A percentile compares a stretch with the other conserved stretches of the same genome.
These are phyloP conservation scores for Diogma glabrata DNA, from an alignment of 2,888 invertebrate genomes.

Conservation along the genomic window DNA sequence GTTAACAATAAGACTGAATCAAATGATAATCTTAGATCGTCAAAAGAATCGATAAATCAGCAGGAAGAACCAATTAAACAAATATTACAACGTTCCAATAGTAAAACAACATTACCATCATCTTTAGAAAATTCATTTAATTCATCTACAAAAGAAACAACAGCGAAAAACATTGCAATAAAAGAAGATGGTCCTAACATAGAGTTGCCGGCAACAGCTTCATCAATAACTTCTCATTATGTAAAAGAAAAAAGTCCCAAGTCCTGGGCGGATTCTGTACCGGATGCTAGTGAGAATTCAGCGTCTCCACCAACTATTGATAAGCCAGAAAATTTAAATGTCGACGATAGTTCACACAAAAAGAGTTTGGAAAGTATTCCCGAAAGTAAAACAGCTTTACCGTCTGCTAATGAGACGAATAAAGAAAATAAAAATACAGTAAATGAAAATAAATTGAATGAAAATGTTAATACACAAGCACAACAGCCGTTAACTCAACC, in stretches of 20 bases:
- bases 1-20: constrained; percentile 8
- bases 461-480: constrained; percentile 16
- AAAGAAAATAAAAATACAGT: constrained; percentile 8
- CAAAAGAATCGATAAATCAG: constrained; percentile 5
- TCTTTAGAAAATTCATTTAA: not conserved
- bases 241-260: constrained; percentile 10
- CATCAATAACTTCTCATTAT: not conserved
- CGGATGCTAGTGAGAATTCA: constrained; percentile 15
- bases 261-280: constrained; percentile 14
- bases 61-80: constrained; percentile 33
- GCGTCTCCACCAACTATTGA: constrained; percentile 1
- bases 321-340: constrained; percentile 10
- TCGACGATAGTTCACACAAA: not conserved
- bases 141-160: constrained; percentile 3
- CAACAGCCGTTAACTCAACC: constrained; percentile 14
- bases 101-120: constrained; percentile 15
- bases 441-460: constrained; percentile 27
- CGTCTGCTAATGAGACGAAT: constrained; percentile 25
- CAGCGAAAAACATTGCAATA: constrained; percentile 14
- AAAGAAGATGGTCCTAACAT: constrained; percentile 6
- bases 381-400: constrained; percentile 26
- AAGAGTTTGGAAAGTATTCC: constrained; percentile 9
- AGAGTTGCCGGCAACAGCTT: too few relatives aligned
- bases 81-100: constrained; percentile 33
- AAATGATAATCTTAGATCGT: constrained; percentile 4